Evolutionary conservation across 2,888 invertebrate species (phyloP), one percentile per base, ranked within the genome.

Genomic region (Malachius bipustulatus): DNA sequence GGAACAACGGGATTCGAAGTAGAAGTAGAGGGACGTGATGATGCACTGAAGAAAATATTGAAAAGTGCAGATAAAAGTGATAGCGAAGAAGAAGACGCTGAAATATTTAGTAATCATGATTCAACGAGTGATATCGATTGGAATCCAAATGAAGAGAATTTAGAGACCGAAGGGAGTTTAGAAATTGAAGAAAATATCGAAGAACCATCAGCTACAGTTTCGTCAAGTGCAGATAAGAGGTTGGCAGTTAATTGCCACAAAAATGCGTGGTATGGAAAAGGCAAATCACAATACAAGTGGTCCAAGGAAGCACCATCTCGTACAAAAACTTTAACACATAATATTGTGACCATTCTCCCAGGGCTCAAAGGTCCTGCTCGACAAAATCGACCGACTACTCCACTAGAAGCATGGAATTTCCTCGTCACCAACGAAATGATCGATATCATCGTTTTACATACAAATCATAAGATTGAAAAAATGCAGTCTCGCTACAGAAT

Each of bases 291-390:
- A 15, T 16, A 15, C 9, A 31, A 31, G 16, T 31, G 31, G 15
- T 12, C 31, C 6, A 31, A 31, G 31, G 13, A 12, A 15, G 14
- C 31, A 16, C 34, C 26, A 14, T 34, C 10, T 26, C 15, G 33
- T 16, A 6, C 9, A 12, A 29, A 13, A 33, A 26, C 33, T 6
- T 13, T 8, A 4, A 13, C 27, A 4, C 12, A 8, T 3, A 27
- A 27, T 27, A n/a, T 27, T 13, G 2, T 27, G 27, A 2, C 3
- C 12, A 13, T 3, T 27, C 14, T 4, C 12, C 12, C 27, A 4
- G 27, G 3, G 4, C 2, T 27, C 2, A 9, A 27, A 27, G n/a
- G 27, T 13, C 14, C 14, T 4, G 30, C 13, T 12, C 30, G 13
- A n/a, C 30, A 30, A 9, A 30, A 30, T 30, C 30, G 16, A 30